Base-by-base conservation (phyloP, 1,140 invertebrate genomes). In the Maconellicoccus hirsutus region DNA sequence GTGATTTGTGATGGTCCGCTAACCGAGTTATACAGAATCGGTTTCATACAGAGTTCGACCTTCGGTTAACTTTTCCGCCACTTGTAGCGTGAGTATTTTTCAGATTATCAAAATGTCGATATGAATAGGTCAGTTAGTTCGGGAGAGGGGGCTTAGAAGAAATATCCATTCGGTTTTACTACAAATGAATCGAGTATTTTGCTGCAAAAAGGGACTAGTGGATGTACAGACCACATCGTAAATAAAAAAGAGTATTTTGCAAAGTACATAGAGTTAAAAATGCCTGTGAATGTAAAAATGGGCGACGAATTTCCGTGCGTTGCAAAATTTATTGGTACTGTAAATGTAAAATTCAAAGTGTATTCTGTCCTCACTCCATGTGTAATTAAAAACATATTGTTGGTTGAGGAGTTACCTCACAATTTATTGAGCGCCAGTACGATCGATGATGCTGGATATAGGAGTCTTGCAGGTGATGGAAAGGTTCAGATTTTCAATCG, bases 161-260 rank as follows among this genome's bases (percentile, higher is more conserved):
- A n/a, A n/a, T n/a, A n/a, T n/a, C n/a, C n/a, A n/a, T n/a, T n/a
- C n/a, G n/a, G n/a, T n/a, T n/a, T n/a, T n/a, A n/a, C n/a, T n/a
- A n/a, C n/a, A n/a, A n/a, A n/a, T n/a, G n/a, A n/a, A n/a, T n/a
- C n/a, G n/a, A n/a, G n/a, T n/a, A n/a, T n/a, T n/a, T n/a, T n/a
- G n/a, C n/a, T n/a, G n/a, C n/a, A n/a, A n/a, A n/a, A n/a, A n/a
- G n/a, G n/a, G n/a, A n/a, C n/a, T 72, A 75, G 74, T 12, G 75
- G 76, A 23, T 72, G 73, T 27, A 76, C 76, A 0, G 71, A 76
- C 21, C 74, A 76, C 38, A 52, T 76, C 21, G 66, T 73, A 12
- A 75, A 74, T 22, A 70, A 74, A 23, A 71, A 73, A 70, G 19
- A 1, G 23, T 21, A 66, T 59, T 72, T 77, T 29, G n/a, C 69